Evolutionary conservation across 2,888 invertebrate genomes (phyloP), one percentile per base, ranked within the genome.

Genomic region (Quadroppia sp.): DNA sequence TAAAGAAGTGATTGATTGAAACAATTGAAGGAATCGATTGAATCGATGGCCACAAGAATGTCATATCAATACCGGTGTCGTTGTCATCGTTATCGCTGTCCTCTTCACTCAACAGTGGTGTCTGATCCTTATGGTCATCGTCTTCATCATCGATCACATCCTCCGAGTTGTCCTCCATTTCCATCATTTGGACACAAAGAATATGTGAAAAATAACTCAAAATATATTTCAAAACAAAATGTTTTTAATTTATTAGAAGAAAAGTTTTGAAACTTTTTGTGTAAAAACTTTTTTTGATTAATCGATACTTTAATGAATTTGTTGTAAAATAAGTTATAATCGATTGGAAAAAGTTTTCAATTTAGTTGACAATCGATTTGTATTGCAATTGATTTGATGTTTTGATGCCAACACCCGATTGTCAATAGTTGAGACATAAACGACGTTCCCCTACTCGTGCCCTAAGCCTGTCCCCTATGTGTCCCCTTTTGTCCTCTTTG

Each of bases 371-470:
- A 69, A 69, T 69, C 69, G 69, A 69, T 69, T 69, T 17, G 4
- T 25, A 25, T 61, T 30, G n/a, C 61, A 36, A 64, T 40, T 64
- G 64, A 64, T 64, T 64, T 59, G 69, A 42, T 69, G 42, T 40
- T 40, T 40, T 40, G 40, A 32, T 42, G 67, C 3, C 67, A 69
- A 42, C 69, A 69, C 69, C 45, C 69, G 69, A 69, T 69, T n/a
- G n/a, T n/a, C n/a, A n/a, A n/a, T n/a, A n/a, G n/a, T n/a, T n/a
- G n/a, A n/a, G n/a, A n/a, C n/a, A n/a, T n/a, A n/a, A n/a, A n/a
- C n/a, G n/a, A n/a, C n/a, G n/a, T n/a, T n/a, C n/a, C n/a, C n/a
- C n/a, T n/a, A n/a, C n/a, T n/a, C n/a, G n/a, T n/a, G n/a, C n/a
- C n/a, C n/a, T n/a, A n/a, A n/a, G n/a, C n/a, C n/a, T n/a, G n/a